phyloP scores from a whole-genome alignment of 2,797 vertebrate species.

The Eulemur coronatus region DNA sequence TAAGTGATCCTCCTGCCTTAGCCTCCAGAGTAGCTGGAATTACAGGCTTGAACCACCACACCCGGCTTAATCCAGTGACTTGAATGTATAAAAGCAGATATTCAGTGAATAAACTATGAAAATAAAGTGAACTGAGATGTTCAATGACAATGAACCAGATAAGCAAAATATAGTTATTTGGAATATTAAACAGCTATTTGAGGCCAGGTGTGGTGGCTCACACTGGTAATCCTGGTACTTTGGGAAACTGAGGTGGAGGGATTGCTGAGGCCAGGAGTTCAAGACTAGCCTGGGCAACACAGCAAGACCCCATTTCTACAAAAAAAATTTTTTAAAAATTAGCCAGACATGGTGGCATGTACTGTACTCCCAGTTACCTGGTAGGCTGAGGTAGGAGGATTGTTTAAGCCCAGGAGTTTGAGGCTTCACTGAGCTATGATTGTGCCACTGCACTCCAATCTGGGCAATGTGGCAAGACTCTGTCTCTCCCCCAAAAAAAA shows the following conservation, averaged over 20 bases:
- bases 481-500: not conserved
- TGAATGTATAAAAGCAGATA: not conserved
- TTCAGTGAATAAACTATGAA: not conserved
- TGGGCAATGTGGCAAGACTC: not conserved
- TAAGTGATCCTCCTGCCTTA: not conserved
- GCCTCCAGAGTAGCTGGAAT: not conserved
- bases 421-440: not conserved
- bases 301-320: not conserved
- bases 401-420: not conserved
- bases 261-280: not conserved
- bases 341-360: not conserved
- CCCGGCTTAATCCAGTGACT: not conserved
- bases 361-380: not conserved
- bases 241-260: not conserved
- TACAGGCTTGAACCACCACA: not conserved
- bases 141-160: not conserved
- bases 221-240: not conserved
- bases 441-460: not conserved
- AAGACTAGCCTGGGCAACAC: not conserved
- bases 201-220: not conserved
- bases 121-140: not conserved
- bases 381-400: not conserved
- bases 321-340: not conserved
- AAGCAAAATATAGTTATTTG: not conserved
- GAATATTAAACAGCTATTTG: slow-evolving; percentile 6